Percentiles rank a stretch among this genome's conserved stretches.
These are phyloP conservation scores for Urocyon cinereoargenteus DNA, from an alignment of 2,797 vertebrate genomes.

Conservation along the genomic window DNA sequence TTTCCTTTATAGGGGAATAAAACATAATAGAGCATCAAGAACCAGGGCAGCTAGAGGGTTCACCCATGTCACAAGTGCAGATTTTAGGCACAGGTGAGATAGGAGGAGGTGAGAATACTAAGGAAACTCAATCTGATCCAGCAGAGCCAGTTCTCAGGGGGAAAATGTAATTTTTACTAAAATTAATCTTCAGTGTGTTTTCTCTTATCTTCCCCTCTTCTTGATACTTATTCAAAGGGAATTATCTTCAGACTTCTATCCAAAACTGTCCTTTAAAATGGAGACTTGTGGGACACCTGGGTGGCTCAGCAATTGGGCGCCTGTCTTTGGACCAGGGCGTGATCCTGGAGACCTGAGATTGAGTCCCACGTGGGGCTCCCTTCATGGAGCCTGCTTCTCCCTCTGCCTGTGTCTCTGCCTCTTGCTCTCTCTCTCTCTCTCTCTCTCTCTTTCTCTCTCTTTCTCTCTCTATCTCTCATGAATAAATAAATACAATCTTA, in stretches of 20 bases:
- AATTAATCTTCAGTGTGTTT: not conserved
- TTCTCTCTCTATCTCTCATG: no score
- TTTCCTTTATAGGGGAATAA: not conserved
- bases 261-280: conserved; percentile 44
- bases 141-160: not conserved
- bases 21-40: not conserved
- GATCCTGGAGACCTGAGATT: no score
- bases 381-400: no score
- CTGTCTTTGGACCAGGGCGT: no score
- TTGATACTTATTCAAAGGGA: not conserved
- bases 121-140: not conserved
- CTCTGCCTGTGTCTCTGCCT: no score
- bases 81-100: not conserved
- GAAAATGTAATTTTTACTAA: not conserved
- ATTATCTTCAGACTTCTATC: conserved; percentile 53
- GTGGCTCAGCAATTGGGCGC: no score
- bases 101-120: not conserved
- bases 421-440: no score
- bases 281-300: not conserved
- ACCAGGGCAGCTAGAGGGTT: not conserved
- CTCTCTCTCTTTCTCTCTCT: no score
- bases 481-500: no score
- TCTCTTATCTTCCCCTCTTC: not conserved
- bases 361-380: no score
- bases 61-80: not conserved